A percentile compares a stretch with the other conserved stretches of the same genome.
phyloP scores from a whole-genome alignment of 2,888 invertebrate genomes.

The Azorinus chamasolen region DNA sequence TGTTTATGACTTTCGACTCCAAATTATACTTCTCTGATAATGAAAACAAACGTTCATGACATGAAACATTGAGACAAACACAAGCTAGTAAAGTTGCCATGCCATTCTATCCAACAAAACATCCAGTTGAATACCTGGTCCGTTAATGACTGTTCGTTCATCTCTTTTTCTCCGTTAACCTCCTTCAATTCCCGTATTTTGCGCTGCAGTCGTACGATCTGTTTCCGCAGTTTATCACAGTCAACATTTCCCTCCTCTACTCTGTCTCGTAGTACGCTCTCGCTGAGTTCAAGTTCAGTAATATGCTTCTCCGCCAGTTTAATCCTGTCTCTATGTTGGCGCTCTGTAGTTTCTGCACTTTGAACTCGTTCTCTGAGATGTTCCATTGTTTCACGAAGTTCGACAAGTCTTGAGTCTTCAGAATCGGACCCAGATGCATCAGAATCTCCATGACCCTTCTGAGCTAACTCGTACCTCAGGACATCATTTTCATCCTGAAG shows the following conservation, averaged over 20 bases:
- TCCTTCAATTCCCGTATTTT: slow-evolving; percentile 78
- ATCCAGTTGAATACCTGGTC: slow-evolving; percentile 76
- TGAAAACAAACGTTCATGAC: too few relatives aligned
- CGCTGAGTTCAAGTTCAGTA: slow-evolving; percentile 77
- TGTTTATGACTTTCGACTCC: too few relatives aligned
- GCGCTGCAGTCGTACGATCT: slow-evolving; percentile 71
- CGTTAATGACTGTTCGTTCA: slow-evolving; percentile 70
- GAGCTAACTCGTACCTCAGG: slow-evolving; percentile 65
- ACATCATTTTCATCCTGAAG: slow-evolving; percentile 71
- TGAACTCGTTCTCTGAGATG: slow-evolving; percentile 76
- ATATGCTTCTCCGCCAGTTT: slow-evolving; percentile 79
- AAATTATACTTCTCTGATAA: too few relatives aligned
- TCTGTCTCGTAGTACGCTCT: slow-evolving; percentile 71
- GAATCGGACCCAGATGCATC: slow-evolving; percentile 58
- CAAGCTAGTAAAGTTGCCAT: slow-evolving; percentile 1
- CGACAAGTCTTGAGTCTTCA: slow-evolving; percentile 66
- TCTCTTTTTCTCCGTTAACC: slow-evolving; percentile 76
- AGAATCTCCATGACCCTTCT: slow-evolving; percentile 60
- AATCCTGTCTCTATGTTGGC: slow-evolving; percentile 74
- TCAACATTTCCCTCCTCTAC: slow-evolving; percentile 75
- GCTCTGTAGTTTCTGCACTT: slow-evolving; percentile 72
- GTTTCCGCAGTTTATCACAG: slow-evolving; percentile 69
- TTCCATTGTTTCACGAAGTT: slow-evolving; percentile 75
- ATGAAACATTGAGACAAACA: too few relatives aligned
- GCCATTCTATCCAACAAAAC: slow-evolving; percentile 19